Base-by-base conservation (phyloP, 2,888 invertebrate species). In the Zygothrica quintamaculata region DNA sequence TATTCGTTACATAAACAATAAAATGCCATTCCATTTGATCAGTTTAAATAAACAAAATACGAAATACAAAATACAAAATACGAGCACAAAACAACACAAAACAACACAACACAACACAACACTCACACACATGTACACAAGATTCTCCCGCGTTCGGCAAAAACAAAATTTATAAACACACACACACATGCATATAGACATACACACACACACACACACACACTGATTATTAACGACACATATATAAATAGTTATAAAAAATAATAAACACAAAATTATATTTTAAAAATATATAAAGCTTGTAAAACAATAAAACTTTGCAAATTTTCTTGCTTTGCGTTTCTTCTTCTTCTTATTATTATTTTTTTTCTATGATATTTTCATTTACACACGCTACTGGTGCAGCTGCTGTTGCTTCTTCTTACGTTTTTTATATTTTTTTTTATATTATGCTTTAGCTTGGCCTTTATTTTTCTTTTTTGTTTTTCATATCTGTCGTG, bases 351-450 rank as follows among this genome's bases (percentile, higher is more conserved):
- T n/a, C n/a, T n/a, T n/a, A n/a, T n/a, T n/a, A n/a, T n/a, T 52
- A 29, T 58, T 44, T 44, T 33, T 68, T 58, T 75, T 56, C 51
- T 64, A 43, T 40, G 33, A 53, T 51, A 55, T 48, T 53, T 65
- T 53, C 68, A 22, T 56, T 52, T 39, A 65, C 57, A 46, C 50
- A 51, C 50, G 36, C 52, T 44, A 26, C 9, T 53, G 62, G 42
- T 58, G 67, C 64, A 48, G 67, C 65, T 61, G 65, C 82, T 81
- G 60, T 55, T 84, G 69, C 81, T 80, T 77, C 78, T 62, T 78
- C 74, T 55, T 57, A 36, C 22, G 25, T 13, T 39, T 56, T 52
- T n/a, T n/a, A n/a, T n/a, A n/a, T n/a, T n/a, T n/a, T n/a, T n/a
- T 68, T 61, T 79, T 71, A 53, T 67, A 67, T 68, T 56, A 77